Evolutionary conservation across 2,113 vertebrate species (phyloP), one percentile per base, ranked within the genome.

Genomic region (Serranochromis macrocephalus): DNA sequence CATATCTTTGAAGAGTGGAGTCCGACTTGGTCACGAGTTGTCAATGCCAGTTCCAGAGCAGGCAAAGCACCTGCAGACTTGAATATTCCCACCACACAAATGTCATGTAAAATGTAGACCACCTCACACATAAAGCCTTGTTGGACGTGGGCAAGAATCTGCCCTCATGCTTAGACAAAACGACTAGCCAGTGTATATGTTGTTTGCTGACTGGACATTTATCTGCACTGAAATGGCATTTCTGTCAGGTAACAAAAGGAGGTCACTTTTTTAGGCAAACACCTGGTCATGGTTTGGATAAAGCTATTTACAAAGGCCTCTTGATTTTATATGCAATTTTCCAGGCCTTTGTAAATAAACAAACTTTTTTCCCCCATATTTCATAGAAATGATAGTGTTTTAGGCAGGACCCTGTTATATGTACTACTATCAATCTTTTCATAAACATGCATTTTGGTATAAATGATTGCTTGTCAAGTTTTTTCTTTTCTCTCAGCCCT

Each of bases 401-500:
- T 75, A 73, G 68, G 42, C 3, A 4, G 68, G 40, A 47, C 68
- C 68, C 4, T 5, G 9, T 49, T 75, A 12, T 49, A 49, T 73
- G 17, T 81, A 54, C 42, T 80, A 26, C 11, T 12, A 66, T 66
- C 6, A 33, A 71, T 53, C n/a, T 53, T 85, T 73, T 85, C 19
- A 88, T 61, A 83, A 88, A 73, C 61, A 83, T 88, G 24, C 4
- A 57, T 86, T 90, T 81, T 55, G 19, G n/a, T 21, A 81, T 16
- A 86, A 91, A 58, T 89, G 80, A 85, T 90, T 10, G 4, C 75
- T 61, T 88, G 73, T 87, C 87, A 29, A 29, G 24, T 29, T 75
- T 75, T 47, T 26, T 19, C 42, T 92, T 93, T 93, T 63, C 58
- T 58, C 33, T 66, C 38, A 40, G 84, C 51, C 29, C 13, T 51